A percentile compares a stretch with the other conserved stretches of the same genome.
Evolutionary conservation across 2,888 invertebrate species (phyloP).

Genomic region (Pomacea canaliculata): DNA sequence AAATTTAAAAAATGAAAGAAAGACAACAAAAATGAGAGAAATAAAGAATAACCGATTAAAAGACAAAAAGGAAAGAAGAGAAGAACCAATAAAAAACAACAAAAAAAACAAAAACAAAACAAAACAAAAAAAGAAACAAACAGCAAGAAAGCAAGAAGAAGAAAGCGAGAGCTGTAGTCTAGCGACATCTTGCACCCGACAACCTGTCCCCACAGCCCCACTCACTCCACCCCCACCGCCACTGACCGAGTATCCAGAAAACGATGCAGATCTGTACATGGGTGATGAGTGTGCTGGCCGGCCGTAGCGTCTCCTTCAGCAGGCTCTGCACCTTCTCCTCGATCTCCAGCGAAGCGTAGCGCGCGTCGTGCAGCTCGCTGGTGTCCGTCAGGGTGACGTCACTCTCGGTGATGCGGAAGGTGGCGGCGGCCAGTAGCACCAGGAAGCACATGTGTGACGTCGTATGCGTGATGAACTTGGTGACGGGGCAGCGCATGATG

Average conservation of each 20-base stretch:
- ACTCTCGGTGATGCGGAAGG: conserved; percentile 72
- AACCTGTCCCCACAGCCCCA: too few relatives aligned
- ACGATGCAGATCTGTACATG: conserved; percentile 70
- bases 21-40: too few relatives aligned
- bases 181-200: too few relatives aligned
- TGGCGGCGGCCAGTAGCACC: conserved; percentile 77
- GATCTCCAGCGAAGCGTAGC: conserved; percentile 51
- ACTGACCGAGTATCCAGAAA: conserved; percentile 68
- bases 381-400: conserved; percentile 55
- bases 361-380: conserved; percentile 46
- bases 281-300: conserved; percentile 68
- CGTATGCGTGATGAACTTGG: conserved; percentile 80
- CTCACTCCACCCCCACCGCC: too few relatives aligned
- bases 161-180: too few relatives aligned
- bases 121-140: too few relatives aligned
- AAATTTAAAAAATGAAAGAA: too few relatives aligned
- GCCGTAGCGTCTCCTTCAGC: conserved; percentile 64
- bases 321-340: conserved; percentile 62
- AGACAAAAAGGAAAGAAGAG: too few relatives aligned
- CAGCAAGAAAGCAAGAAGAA: too few relatives aligned
- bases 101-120: too few relatives aligned
- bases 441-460: conserved; percentile 79
- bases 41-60: too few relatives aligned
- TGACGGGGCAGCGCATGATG: conserved; percentile 75
- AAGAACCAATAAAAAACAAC: too few relatives aligned